Evolutionary conservation across 2,797 vertebrate genomes (phyloP).

Genomic region (Distichodus sexfasciatus): DNA sequence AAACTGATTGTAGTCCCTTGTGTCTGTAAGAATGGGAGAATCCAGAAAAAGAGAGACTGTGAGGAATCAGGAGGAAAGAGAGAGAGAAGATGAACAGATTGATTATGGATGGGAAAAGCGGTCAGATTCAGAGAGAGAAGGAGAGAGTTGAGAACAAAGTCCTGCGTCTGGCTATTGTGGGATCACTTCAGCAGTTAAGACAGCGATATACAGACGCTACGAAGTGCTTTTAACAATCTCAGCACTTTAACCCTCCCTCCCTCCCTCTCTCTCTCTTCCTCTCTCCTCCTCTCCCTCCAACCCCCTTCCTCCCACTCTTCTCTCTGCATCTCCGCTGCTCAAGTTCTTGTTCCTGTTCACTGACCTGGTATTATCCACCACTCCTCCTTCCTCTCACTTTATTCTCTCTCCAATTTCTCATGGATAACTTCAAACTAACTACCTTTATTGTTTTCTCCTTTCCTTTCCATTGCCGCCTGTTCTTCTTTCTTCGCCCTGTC

Average conservation of each 20-base stretch:
- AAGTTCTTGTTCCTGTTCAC: background rate
- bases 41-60: background rate
- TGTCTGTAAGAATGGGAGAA: background rate
- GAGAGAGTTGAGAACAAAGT: slow-evolving; percentile 48
- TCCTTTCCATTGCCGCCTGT: too few species aligned
- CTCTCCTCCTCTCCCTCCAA: background rate
- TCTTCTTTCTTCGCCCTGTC: background rate
- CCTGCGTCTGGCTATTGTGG: slow-evolving; percentile 72
- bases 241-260: slow-evolving; percentile 38
- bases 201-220: slow-evolving; percentile 64
- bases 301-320: background rate
- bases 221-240: slow-evolving; percentile 65
- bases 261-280: slow-evolving; percentile 38
- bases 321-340: background rate
- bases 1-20: background rate
- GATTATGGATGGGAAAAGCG: slow-evolving; percentile 1
- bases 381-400: slow-evolving; percentile 15
- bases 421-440: background rate
- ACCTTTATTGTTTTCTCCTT: background rate
- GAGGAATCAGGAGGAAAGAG: background rate
- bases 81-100: slow-evolving; percentile 23
- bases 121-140: slow-evolving; percentile 15
- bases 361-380: slow-evolving; percentile 47
- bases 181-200: slow-evolving; percentile 69
- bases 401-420: background rate